phyloP scores from a whole-genome alignment of 2,797 vertebrate species.

The Clarias fuscus region DNA sequence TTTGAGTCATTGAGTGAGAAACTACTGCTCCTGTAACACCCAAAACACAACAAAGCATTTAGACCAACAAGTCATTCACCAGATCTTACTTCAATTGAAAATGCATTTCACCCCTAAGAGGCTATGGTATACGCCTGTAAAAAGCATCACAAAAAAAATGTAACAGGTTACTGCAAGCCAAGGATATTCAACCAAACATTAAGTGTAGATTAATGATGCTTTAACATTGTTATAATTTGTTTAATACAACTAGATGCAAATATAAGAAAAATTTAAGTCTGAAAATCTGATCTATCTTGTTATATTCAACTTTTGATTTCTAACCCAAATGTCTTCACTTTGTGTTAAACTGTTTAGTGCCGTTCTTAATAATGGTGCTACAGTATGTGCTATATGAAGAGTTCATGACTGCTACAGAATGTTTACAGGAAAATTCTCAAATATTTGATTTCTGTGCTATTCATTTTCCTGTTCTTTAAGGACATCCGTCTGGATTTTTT shows the following conservation, averaged over 20 bases:
- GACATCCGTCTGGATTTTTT: too few relatives aligned
- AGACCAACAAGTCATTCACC: not conserved
- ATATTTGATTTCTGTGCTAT: not conserved
- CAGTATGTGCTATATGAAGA: not conserved
- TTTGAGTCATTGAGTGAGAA: too few relatives aligned
- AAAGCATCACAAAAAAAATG: too few relatives aligned
- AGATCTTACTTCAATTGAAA: not conserved
- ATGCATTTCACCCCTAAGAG: not conserved
- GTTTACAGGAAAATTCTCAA: not conserved
- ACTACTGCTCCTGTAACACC: too few relatives aligned
- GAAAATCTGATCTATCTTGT: not conserved
- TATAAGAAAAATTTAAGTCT: not conserved
- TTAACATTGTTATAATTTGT: not conserved
- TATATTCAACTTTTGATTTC: not conserved
- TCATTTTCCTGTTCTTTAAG: not conserved
- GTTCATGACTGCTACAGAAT: not conserved
- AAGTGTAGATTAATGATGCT: not conserved
- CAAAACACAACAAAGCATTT: too few relatives aligned
- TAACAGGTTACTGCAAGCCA: not conserved
- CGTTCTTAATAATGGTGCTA: not conserved
- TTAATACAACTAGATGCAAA: not conserved
- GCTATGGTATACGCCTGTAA: too few relatives aligned
- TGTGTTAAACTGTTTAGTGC: not conserved
- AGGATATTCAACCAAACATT: not conserved
- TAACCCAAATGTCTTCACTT: not conserved